Evolutionary conservation across 2,113 vertebrate genomes (phyloP), one percentile per base, ranked within the genome.

Genomic region (Clarias magur): DNA sequence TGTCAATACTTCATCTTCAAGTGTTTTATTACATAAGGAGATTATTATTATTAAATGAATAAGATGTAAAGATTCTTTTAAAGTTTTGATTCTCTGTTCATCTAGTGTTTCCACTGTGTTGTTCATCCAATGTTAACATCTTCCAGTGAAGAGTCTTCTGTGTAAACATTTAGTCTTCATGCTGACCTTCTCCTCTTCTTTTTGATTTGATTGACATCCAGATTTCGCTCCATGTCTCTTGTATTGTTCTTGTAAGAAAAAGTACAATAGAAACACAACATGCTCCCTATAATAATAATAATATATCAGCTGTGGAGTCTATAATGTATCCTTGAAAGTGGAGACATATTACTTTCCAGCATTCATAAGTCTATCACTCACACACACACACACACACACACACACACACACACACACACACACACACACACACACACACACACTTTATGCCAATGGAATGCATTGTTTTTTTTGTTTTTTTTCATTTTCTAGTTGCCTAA

Each of bases 201-300:
- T 57, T 79, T 85, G 88, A 82, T 89, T 79, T 48, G 54, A 86
- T 12, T 59, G 65, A 80, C 85, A 81, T 65, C 63, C 9, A 3
- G 30, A 23, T 30, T 30, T 42, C 21, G 19, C 16, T 80, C 4
- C 30, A 68, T 2, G 16, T 19, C 21, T 38, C 54, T 72, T 67
- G 12, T 48, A 72, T 34, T 27, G 7, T 23, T 38, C 63, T 54
- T 0, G 11, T 68, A 57, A 56, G 30, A 80, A 84, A 86, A 79
- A 84, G 19, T 12, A 62, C 83, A 38, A 0, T 10, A 80, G 91
- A 91, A 88, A 86, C 56, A 88, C 89, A 87, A 85, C 82, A 79
- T 88, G 76, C 83, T 86, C 91, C 89, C 90, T 88, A 89, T 90
- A 63, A 86, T 85, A 80, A n/a, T 90, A 63, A 86, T 85, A 80